These are phyloP conservation scores for Apotomis betuletana DNA, from an alignment of 2,888 invertebrate genomes.

Conservation along the genomic window DNA sequence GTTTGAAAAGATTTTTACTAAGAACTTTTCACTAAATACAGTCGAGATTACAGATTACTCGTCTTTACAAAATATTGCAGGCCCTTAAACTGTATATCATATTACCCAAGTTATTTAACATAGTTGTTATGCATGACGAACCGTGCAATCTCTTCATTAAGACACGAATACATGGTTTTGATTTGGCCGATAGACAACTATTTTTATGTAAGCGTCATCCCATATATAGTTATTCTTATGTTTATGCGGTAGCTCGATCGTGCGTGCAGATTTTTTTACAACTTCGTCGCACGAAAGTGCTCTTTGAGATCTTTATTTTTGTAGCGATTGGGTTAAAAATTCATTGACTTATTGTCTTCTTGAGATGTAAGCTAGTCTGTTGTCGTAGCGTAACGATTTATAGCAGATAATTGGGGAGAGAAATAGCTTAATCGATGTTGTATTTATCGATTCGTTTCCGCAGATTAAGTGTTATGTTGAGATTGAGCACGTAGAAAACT, in stretches of 20 bases:
- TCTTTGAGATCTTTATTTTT: conserved; percentile 4
- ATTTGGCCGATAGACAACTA: conserved; percentile 27
- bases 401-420: conserved; percentile 32
- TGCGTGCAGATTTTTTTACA: conserved; percentile 18
- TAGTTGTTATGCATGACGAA: conserved; percentile 26
- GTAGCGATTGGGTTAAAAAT: conserved; percentile 3
- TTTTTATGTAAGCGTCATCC: conserved; percentile 28
- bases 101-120: conserved; percentile 29
- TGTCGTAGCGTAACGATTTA: conserved; percentile 37
- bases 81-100: conserved; percentile 17
- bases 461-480: conserved; percentile 18
- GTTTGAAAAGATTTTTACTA: not conserved
- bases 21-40: not conserved
- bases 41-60: not conserved
- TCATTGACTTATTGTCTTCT: not conserved
- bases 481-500: conserved; percentile 28
- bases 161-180: conserved; percentile 34
- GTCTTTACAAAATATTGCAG: not conserved
- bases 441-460: conserved; percentile 36
- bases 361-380: conserved; percentile 10
- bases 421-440: conserved; percentile 32
- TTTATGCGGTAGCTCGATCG: conserved; percentile 26
- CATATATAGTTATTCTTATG: conserved; percentile 26
- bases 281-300: conserved; percentile 9
- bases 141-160: conserved; percentile 35